phyloP scores from a whole-genome alignment of 1,140 invertebrate genomes.

The Drosophila trapezifrons region DNA sequence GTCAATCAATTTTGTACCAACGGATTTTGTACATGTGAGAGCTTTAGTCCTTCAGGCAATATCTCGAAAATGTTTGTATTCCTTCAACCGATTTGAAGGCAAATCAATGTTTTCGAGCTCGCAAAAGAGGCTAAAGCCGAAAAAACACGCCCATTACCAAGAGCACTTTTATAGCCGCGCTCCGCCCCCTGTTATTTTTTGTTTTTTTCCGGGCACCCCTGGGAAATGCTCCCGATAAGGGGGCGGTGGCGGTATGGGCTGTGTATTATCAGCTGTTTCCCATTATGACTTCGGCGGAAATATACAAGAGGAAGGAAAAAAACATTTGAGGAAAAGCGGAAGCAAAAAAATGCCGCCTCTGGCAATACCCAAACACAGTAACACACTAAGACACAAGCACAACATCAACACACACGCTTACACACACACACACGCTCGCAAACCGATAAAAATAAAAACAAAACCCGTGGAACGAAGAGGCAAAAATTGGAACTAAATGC shows the following conservation, averaged over 20 bases:
- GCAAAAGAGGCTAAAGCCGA: constrained; percentile 8
- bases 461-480: constrained; percentile 24
- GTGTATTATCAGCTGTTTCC: constrained; percentile 73
- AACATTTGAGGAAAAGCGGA: constrained; percentile 42
- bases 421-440: constrained; percentile 3
- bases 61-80: constrained; percentile 9
- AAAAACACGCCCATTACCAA: constrained; percentile 39
- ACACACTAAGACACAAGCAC: constrained; percentile 14
- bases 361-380: constrained; percentile 56
- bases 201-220: not conserved
- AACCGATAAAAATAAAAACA: constrained; percentile 65
- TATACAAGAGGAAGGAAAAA: constrained; percentile 44
- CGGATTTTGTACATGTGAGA: not conserved
- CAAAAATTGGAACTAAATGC: constrained; percentile 57
- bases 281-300: constrained; percentile 72
- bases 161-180: constrained; percentile 29
- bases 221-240: constrained; percentile 10
- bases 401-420: constrained; percentile 26
- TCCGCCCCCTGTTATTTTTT: not conserved
- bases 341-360: constrained; percentile 28
- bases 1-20: not conserved
- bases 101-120: constrained; percentile 33
- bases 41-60: not conserved
- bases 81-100: constrained; percentile 10
- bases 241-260: not conserved